Conservation (phyloP, 2,797 vertebrate species). For the Hyperoplus immaculatus region DNA sequence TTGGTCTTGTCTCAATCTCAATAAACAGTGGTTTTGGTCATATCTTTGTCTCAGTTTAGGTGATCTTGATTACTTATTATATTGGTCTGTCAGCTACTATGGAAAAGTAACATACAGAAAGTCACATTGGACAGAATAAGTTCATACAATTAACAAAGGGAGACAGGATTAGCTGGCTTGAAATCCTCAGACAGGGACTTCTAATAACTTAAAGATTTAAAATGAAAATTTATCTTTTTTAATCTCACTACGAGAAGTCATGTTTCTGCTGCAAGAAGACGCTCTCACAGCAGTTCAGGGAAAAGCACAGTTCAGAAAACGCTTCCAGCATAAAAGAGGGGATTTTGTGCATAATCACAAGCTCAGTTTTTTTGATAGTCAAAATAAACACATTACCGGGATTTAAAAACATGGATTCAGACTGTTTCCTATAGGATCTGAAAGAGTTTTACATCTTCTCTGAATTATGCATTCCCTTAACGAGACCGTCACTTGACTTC, state of each 20-base stretch:
- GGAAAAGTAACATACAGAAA: too few species aligned
- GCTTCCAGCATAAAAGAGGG: neutral
- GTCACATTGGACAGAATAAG: too few species aligned
- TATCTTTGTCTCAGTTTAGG: too few species aligned
- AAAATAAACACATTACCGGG: neutral
- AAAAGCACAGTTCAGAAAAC: neutral
- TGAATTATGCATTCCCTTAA: constrained; percentile 5
- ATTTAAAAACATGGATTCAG: neutral
- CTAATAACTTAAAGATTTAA: neutral
- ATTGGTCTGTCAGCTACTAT: too few species aligned
- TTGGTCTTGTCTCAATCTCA: neutral
- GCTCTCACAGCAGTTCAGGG: neutral
- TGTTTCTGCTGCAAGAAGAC: neutral
- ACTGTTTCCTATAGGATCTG: constrained; percentile 5
- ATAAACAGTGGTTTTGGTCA: too few species aligned
- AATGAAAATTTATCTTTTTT: neutral
- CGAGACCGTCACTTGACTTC: constrained; percentile 28
- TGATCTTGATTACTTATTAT: too few species aligned
- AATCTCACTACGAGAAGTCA: neutral
- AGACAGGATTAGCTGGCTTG: too few species aligned
- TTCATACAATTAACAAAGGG: too few species aligned
- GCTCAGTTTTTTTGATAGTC: neutral
- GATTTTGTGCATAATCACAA: neutral
- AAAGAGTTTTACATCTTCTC: constrained; percentile 35
- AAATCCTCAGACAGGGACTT: too few species aligned